Conservation (phyloP, 2,113 vertebrate species). For the Tyto alba region DNA sequence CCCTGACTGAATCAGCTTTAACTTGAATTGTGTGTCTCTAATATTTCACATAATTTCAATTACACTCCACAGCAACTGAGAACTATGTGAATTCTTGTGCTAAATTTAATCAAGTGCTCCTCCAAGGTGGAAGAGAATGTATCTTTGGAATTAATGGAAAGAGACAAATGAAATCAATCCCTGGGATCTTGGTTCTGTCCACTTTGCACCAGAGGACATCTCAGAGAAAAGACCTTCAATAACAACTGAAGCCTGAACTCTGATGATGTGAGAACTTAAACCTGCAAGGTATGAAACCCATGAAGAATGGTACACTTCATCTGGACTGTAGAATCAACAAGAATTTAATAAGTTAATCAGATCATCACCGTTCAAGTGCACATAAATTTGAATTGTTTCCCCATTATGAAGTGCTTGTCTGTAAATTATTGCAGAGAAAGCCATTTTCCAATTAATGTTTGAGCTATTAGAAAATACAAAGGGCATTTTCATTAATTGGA, state of each 20-base stretch:
- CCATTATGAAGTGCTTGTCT: slow-evolving; percentile 78
- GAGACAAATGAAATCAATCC: slow-evolving; percentile 43
- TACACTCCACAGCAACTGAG: slow-evolving; percentile 13
- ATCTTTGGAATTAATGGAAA: slow-evolving; percentile 51
- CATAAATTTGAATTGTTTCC: slow-evolving; percentile 82
- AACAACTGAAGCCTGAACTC: slow-evolving; percentile 54
- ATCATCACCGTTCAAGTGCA: slow-evolving; percentile 71
- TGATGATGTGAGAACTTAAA: slow-evolving; percentile 63
- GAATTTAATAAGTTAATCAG: slow-evolving; percentile 82
- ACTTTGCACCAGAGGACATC: background rate
- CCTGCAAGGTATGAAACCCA: slow-evolving; percentile 54
- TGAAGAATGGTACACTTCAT: slow-evolving; percentile 72
- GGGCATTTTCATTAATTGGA: slow-evolving; percentile 80
- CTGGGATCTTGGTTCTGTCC: slow-evolving; percentile 7
- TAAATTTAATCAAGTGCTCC: slow-evolving; percentile 64
- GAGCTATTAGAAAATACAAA: slow-evolving; percentile 76
- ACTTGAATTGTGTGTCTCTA: slow-evolving; percentile 24
- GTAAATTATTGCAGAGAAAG: slow-evolving; percentile 77
- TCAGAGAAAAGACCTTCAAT: slow-evolving; percentile 50
- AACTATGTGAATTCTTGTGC: slow-evolving; percentile 48
- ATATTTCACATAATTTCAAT: slow-evolving; percentile 45
- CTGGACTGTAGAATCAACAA: slow-evolving; percentile 76
- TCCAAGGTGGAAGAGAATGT: slow-evolving; percentile 59
- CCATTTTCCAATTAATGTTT: slow-evolving; percentile 78
- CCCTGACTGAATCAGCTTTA: slow-evolving; percentile 28